Conservation (phyloP, 2,797 vertebrate species). For the Gallinago solitaria region DNA sequence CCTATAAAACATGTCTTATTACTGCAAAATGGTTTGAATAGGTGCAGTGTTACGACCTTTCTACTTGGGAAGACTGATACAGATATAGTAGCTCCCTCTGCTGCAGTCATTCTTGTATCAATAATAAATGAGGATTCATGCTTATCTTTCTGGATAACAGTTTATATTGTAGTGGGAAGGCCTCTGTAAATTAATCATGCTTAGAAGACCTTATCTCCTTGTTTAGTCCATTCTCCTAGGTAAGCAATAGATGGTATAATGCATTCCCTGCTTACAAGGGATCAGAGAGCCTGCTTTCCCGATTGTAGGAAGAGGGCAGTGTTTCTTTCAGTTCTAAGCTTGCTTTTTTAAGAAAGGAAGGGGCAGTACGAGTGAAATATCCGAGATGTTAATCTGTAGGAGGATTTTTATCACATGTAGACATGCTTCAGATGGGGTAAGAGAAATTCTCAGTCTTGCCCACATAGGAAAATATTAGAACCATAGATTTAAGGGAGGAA, state of each 20-base stretch:
- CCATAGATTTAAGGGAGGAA: neutral
- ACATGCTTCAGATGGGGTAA: neutral
- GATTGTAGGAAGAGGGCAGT: slow-evolving; percentile 35
- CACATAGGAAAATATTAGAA: neutral
- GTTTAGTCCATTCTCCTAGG: neutral
- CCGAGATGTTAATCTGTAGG: neutral
- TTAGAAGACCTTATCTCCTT: neutral
- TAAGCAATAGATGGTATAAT: neutral
- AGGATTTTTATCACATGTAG: neutral
- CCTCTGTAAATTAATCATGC: neutral
- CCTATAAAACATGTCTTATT: neutral
- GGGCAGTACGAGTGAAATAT: neutral
- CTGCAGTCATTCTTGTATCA: neutral
- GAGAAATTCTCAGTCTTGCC: slow-evolving; percentile 1
- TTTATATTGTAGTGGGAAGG: neutral
- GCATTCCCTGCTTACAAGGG: neutral
- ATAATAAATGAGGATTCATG: neutral
- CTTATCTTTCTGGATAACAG: neutral
- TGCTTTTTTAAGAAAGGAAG: slow-evolving; percentile 11
- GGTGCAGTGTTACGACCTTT: neutral
- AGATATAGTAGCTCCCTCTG: neutral
- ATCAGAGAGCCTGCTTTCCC: neutral
- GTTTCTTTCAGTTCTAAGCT: slow-evolving; percentile 10
- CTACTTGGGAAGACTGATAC: neutral
- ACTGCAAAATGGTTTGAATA: neutral